Evolutionary conservation across 1,140 invertebrate genomes (phyloP), one percentile per base, ranked within the genome.

Genomic region (Bombus haemorrhoidalis): DNA sequence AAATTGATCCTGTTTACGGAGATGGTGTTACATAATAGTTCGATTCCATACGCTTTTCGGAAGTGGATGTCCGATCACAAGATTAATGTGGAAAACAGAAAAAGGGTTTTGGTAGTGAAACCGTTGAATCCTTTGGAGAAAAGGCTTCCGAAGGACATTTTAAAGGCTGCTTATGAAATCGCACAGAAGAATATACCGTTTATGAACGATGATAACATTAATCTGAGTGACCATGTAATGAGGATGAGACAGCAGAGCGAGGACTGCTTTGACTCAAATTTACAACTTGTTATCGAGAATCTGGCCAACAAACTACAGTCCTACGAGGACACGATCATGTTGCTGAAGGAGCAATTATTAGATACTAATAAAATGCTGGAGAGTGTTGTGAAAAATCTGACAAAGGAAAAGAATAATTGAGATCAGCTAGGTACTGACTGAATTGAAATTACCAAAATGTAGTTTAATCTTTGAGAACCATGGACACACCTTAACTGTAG

Each of bases 1-100:
- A 96, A 97, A 82, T 92, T 97, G 37, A 97, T 97, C 72, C 94
- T 96, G 2, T 97, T 96, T 81, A 96, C 97, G 2, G 97, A 97
- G 91, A 95, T 96, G 94, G 96, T 96, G 18, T 93, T 97, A 87
- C 96, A 96, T 82, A 96, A 96, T 88, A 95, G 95, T 32, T 95
- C 94, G 64, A 92, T 97, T 18, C 97, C 96, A 0, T 91, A 91
- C 12, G 77, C 91, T 1, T 93, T 95, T 73, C 90, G 95, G 6
- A 94, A 95, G 37, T 94, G 93, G 93, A 90, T 94, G 91, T 93
- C 90, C 10, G 91, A 94, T 87, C 94, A 94, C 53, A 94, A 94
- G 71, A 94, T 95, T 39, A 93, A 95, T n/a, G 93, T 95, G 77
- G 93, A 94, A 53, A 94, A 94, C 81, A 91, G 90, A 0, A 95